Percentiles rank a stretch among this genome's conserved stretches.
These are phyloP conservation scores for Sebastes taczanowskii DNA, from an alignment of 2,797 vertebrate genomes.

Conservation along the genomic window DNA sequence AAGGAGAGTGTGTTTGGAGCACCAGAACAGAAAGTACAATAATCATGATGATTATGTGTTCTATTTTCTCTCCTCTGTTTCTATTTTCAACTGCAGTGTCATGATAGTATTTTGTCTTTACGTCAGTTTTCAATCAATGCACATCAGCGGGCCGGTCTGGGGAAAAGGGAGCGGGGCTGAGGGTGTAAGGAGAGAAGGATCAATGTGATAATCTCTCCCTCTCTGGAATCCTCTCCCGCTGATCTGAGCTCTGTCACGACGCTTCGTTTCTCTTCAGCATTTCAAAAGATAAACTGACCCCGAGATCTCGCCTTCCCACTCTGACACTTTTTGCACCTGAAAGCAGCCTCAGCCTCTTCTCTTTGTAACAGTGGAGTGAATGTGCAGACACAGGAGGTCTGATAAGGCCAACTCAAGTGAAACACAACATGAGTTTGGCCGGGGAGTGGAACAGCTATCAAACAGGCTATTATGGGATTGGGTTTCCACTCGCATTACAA, in stretches of 20 bases:
- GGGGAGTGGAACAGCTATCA: constrained; percentile 53
- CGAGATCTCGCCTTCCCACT: constrained; percentile 27
- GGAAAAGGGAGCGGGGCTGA: constrained; percentile 10
- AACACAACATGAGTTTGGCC: constrained; percentile 57
- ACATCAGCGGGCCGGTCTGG: constrained; percentile 14
- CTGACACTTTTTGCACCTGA: constrained; percentile 49
- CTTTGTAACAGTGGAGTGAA: constrained; percentile 31
- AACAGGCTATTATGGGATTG: constrained; percentile 65
- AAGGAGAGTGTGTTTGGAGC: background rate
- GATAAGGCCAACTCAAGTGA: constrained; percentile 65
- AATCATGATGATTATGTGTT: background rate
- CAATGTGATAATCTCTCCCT: constrained; percentile 56
- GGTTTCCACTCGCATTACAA: constrained; percentile 63
- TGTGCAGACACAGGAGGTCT: constrained; percentile 48
- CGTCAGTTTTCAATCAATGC: constrained; percentile 40
- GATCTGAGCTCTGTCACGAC: constrained; percentile 43
- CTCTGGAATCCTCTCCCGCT: constrained; percentile 43
- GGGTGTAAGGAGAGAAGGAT: constrained; percentile 63
- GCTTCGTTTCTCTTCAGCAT: constrained; percentile 24
- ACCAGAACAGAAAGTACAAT: background rate
- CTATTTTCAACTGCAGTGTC: constrained; percentile 8
- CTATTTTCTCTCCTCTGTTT: background rate
- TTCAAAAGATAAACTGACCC: constrained; percentile 53
- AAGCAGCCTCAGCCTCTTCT: constrained; percentile 20
- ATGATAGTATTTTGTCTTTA: constrained; percentile 23